These are phyloP conservation scores for Boloria selene DNA, from an alignment of 2,888 invertebrate species.

Conservation along the genomic window DNA sequence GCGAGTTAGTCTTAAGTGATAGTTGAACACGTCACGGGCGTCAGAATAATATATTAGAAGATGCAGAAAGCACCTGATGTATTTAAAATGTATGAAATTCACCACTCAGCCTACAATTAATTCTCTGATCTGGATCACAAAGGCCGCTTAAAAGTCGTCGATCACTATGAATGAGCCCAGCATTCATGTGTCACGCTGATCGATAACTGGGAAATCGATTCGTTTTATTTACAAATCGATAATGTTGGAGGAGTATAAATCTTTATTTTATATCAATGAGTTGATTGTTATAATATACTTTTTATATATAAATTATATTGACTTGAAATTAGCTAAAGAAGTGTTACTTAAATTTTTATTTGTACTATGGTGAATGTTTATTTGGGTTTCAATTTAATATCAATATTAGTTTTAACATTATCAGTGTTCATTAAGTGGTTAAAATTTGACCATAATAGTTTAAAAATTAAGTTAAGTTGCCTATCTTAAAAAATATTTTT, in stretches of 20 bases:
- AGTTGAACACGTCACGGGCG: slow-evolving; percentile 5
- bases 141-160: slow-evolving; percentile 44
- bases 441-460: too few species aligned
- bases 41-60: slow-evolving; percentile 20
- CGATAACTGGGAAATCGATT: slow-evolving; percentile 33
- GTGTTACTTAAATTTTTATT: too few species aligned
- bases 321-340: too few species aligned
- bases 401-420: too few species aligned
- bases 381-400: too few species aligned
- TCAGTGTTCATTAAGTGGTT: too few species aligned
- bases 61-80: slow-evolving; percentile 9
- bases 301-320: too few species aligned
- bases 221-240: slow-evolving; percentile 42
- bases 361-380: too few species aligned
- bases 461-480: too few species aligned
- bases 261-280: slow-evolving; percentile 15
- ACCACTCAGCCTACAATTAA: slow-evolving; percentile 47
- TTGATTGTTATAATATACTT: slow-evolving; percentile 14
- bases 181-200: slow-evolving; percentile 70
- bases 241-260: slow-evolving; percentile 24
- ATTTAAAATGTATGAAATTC: slow-evolving; percentile 51
- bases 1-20: slow-evolving; percentile 11
- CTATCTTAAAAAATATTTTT: too few species aligned
- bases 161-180: slow-evolving; percentile 73
- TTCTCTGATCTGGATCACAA: slow-evolving; percentile 61